Evolutionary conservation across 2,113 vertebrate species (phyloP), one percentile per base, ranked within the genome.

Genomic region (Ginglymostoma cirratum): DNA sequence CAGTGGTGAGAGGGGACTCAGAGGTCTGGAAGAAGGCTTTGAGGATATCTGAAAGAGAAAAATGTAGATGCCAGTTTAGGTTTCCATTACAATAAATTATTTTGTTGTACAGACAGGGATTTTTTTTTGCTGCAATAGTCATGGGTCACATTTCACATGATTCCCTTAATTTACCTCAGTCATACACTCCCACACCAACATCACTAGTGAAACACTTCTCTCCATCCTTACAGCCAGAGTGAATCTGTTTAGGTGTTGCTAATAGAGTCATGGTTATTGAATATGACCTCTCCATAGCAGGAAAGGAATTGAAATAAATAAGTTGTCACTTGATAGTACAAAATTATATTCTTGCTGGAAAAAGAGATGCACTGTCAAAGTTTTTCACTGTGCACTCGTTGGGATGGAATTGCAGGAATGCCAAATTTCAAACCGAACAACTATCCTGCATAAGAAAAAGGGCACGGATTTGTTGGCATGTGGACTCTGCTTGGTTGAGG

Each of bases 11-110:
- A 97, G 97, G 96, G 98, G 98, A 96, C 97, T 98, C 95, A 97
- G 96, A 0, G 97, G 97, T 96, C 97, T 97, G 61, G 97, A 98
- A 96, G 98, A 97, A 61, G 96, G 90, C 48, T 97, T 97, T 42
- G 97, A 98, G 96, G 98, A 97, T 70, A 97, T 97, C 99, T 99
- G 97, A 69, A 96, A 42, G 23, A 96, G 17, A 96, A 83, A 69
- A 96, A 96, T 45, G 21, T 21, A 83, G 95, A 78, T 5, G 65
- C 72, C 93, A 95, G 67, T 76, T 95, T 52, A 24, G 24, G 76
- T 45, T 72, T 72, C 23, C 27, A 95, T 95, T 15, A 52, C 45
- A 95, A 95, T 45, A 72, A 61, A 48, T 72, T 24, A 52, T 72
- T 52, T 55, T 95, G 30, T 72, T 34, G 42, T 15, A 24, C 42